phyloP scores from a whole-genome alignment of 2,113 vertebrate species.

The Aldabrachelys gigantea region DNA sequence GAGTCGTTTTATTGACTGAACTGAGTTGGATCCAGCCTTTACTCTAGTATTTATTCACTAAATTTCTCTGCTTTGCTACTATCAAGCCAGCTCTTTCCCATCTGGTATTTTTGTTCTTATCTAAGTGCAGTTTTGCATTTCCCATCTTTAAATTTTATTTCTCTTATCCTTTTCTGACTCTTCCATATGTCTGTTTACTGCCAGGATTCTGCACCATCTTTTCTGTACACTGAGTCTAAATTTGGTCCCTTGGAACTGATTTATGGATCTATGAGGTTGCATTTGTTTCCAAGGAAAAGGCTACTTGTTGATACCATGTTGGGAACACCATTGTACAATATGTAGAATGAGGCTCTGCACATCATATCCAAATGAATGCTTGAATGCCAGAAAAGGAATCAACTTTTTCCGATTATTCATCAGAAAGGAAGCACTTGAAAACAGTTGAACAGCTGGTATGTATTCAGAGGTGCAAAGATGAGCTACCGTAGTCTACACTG shows the following conservation, averaged over 20 bases:
- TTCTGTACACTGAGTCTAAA: neutral
- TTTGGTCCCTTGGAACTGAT: neutral
- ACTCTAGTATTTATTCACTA: neutral
- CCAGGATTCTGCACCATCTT: neutral
- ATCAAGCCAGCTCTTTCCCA: fast-evolving
- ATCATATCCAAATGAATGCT: neutral
- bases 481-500: neutral
- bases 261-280: neutral
- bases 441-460: neutral
- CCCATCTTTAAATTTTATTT: neutral
- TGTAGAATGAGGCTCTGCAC: neutral
- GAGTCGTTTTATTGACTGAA: neutral
- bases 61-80: neutral
- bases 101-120: neutral
- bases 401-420: neutral
- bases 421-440: neutral
- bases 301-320: neutral
- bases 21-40: neutral
- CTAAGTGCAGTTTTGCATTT: neutral
- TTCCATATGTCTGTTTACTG: neutral
- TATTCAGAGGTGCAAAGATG: neutral
- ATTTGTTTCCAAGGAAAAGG: neutral
- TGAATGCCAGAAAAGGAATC: neutral
- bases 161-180: neutral
- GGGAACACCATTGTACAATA: neutral